These are phyloP conservation scores for Stenopsyche tienmushanensis DNA, from an alignment of 1,140 invertebrate species.

Conservation along the genomic window DNA sequence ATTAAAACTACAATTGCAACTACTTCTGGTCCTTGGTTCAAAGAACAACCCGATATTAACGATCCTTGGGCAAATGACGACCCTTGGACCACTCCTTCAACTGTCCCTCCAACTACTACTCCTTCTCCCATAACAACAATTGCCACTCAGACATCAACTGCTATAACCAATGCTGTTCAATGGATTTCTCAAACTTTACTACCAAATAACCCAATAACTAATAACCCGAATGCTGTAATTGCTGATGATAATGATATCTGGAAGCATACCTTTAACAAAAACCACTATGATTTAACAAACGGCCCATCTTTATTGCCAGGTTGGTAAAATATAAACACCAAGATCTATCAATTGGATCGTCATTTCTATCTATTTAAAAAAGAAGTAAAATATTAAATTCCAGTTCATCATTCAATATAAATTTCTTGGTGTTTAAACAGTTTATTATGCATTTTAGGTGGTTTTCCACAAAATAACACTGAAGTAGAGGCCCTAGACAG, in stretches of 20 bases:
- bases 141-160: conserved; percentile 48
- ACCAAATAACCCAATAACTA: conserved; percentile 50
- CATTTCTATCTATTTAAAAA: too few relatives aligned
- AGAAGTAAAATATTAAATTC: not conserved
- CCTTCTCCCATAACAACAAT: conserved; percentile 49
- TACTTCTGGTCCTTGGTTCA: conserved; percentile 34
- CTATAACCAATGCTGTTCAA: conserved; percentile 56
- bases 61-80: conserved; percentile 55
- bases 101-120: conserved; percentile 38
- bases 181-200: conserved; percentile 54
- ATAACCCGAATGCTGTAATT: conserved; percentile 45
- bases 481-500: conserved; percentile 62
- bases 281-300: conserved; percentile 28
- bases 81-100: conserved; percentile 51
- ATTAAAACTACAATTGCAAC: conserved; percentile 35
- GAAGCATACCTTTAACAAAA: conserved; percentile 37
- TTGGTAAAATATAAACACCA: too few relatives aligned
- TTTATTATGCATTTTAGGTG: conserved; percentile 1
- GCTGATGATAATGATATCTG: conserved; percentile 33
- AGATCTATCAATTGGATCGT: too few relatives aligned
- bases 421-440: not conserved
- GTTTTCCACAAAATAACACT: conserved; percentile 42
- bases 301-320: conserved; percentile 27
- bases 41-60: conserved; percentile 45
- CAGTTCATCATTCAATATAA: not conserved